Percentiles rank a stretch among this genome's conserved stretches.
Evolutionary conservation across 2,113 vertebrate species (phyloP).

Genomic region (Actenoides hombroni): DNA sequence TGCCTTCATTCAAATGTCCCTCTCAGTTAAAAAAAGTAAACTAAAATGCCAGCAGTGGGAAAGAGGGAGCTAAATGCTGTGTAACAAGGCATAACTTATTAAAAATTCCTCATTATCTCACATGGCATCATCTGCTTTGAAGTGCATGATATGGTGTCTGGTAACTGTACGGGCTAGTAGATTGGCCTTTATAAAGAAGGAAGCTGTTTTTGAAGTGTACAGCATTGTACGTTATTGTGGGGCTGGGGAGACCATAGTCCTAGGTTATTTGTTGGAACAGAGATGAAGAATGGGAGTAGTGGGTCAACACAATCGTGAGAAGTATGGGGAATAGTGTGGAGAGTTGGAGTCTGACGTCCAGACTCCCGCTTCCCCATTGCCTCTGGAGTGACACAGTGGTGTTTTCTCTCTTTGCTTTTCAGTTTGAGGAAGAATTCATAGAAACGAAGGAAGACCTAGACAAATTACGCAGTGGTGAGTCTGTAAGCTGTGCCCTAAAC

Average conservation of each 20-base stretch:
- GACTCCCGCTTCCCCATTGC: background rate
- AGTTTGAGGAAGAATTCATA: constrained; percentile 89
- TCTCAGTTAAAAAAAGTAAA: background rate
- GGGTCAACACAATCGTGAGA: background rate
- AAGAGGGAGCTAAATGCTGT: background rate
- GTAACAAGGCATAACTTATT: background rate
- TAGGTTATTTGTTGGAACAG: background rate
- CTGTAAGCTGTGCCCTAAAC: background rate
- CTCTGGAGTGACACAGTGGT: background rate
- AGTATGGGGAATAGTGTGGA: background rate
- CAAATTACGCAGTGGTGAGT: constrained; percentile 81
- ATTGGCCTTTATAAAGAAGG: background rate
- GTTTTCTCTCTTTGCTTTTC: constrained; percentile 30
- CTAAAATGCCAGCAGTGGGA: background rate
- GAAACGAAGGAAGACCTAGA: constrained; percentile 80
- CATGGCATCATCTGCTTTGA: background rate
- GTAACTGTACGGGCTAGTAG: background rate
- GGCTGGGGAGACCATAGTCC: background rate
- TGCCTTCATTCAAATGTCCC: background rate
- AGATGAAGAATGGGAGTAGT: background rate
- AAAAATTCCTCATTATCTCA: background rate
- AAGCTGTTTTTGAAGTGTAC: background rate
- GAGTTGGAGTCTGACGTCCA: background rate
- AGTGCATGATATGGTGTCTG: background rate
- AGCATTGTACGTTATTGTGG: background rate